Conservation (phyloP, 2,113 vertebrate genomes). For the Centropus unirufus region DNA sequence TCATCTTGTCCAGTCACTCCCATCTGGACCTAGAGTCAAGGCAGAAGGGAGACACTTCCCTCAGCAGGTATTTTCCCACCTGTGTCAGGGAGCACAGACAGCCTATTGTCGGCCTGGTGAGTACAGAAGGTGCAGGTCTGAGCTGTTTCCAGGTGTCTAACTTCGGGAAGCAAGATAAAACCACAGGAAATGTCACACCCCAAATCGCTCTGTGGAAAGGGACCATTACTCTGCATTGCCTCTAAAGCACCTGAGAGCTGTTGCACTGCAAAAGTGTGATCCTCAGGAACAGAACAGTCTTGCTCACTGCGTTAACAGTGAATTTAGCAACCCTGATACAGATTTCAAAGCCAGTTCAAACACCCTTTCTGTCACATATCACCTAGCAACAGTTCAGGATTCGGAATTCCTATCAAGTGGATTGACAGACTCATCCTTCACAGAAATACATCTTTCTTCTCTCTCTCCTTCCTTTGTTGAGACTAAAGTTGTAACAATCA, state of each 20-base stretch:
- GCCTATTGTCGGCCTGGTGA: not conserved
- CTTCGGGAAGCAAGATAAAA: not conserved
- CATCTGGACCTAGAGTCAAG: not conserved
- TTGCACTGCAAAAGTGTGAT: not conserved
- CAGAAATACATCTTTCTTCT: not conserved
- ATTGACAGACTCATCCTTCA: not conserved
- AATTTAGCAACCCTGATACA: not conserved
- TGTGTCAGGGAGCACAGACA: not conserved
- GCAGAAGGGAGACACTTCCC: not conserved
- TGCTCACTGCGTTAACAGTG: not conserved
- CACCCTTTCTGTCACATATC: not conserved
- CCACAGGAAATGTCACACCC: not conserved
- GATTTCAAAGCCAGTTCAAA: not conserved
- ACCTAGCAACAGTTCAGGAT: not conserved
- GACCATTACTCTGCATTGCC: not conserved
- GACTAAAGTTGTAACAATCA: not conserved
- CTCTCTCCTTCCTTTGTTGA: not conserved
- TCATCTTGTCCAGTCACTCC: not conserved
- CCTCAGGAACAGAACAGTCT: not conserved
- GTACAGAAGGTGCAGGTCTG: not conserved
- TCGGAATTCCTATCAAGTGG: not conserved
- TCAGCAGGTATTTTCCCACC: too few species aligned
- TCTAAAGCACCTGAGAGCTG: not conserved
- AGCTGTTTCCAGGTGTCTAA: rapidly evolving
- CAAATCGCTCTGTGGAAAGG: not conserved